phyloP scores from a whole-genome alignment of 2,797 vertebrate species.

The Syngnathus rostellatus region DNA sequence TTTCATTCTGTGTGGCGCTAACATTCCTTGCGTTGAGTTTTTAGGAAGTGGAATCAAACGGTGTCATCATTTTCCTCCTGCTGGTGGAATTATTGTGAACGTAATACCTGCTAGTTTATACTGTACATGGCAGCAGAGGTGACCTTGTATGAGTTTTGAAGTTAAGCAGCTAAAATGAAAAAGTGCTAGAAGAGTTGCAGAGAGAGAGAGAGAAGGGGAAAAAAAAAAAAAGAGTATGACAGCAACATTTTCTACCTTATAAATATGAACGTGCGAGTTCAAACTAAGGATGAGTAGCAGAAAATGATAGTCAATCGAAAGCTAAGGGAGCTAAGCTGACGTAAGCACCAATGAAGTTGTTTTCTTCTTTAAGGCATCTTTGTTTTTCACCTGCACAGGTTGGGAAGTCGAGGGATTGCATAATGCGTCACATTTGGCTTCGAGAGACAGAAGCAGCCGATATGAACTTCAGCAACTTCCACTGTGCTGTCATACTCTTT shows the following conservation, averaged over 20 bases:
- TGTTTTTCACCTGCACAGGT: constrained; percentile 49
- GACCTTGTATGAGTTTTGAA: constrained; percentile 3
- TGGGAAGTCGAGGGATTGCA: constrained; percentile 61
- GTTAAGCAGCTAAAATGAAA: background rate
- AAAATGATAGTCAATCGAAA: background rate
- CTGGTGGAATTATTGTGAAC: constrained; percentile 39
- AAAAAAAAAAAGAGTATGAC: constrained; percentile 56
- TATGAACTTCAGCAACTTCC: constrained; percentile 39
- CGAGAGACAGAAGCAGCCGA: constrained; percentile 37
- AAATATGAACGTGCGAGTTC: background rate
- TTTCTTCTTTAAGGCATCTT: constrained; percentile 64
- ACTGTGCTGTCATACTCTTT: constrained; percentile 65
- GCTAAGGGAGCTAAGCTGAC: constrained; percentile 8
- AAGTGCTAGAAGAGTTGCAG: constrained; percentile 6
- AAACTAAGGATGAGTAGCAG: background rate
- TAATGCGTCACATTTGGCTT: constrained; percentile 52
- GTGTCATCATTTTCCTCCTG: constrained; percentile 26
- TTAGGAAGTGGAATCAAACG: constrained; percentile 24
- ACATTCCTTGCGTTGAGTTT: background rate
- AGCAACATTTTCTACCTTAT: constrained; percentile 34
- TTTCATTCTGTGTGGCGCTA: background rate
- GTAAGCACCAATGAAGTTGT: constrained; percentile 58
- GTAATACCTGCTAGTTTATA: constrained; percentile 49
- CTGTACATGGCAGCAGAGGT: constrained; percentile 35
- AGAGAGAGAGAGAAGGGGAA: constrained; percentile 27